Evolutionary conservation across 1,140 invertebrate species (phyloP), one percentile per base, ranked within the genome.

Genomic region (Nasonia longicornis): DNA sequence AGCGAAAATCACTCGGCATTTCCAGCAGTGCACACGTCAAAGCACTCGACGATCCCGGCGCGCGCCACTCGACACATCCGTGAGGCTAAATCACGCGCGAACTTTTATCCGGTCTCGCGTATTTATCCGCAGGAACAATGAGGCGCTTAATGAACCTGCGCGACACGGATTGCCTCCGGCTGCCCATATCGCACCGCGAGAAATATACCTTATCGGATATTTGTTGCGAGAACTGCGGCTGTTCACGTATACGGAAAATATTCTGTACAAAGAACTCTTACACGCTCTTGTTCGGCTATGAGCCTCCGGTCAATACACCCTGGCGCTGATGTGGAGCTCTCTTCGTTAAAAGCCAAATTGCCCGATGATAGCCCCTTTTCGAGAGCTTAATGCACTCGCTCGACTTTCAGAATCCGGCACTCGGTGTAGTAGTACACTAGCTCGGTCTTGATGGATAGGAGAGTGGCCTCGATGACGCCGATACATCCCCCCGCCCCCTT

Each of bases 401-500:
- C 31, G 31, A 71, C 66, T 80, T 76, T 74, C 29, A 20, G 67
- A 48, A 26, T 75, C 71, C 45, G 11, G 10, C 26, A 29, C 66
- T 70, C 48, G 14, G 22, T 64, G n/a, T 52, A 69, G 29, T 42
- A 26, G 26, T 26, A 26, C 26, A 7, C 11, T 48, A 22, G 8
- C 12, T 12, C 11, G 2, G 52, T 73, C 48, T 72, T 77, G 75
- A 81, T 81, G 38, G 80, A 77, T 77, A 77, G 66, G 26, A 78
- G 71, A 78, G 67, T 74, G 80, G 75, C 63, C 48, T 69, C 42
- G 76, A 82, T 82, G 52, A 76, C 70, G 76, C 66, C 63, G 63
- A 82, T 81, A 77, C 66, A 77, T 73, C 26, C 26, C 16, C 2
- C 6, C 45, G 14, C 52, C 52, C 26, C 16, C 48, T 52, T 14